Conservation (phyloP, 2,113 vertebrate species). For the Syrmaticus mikado region DNA sequence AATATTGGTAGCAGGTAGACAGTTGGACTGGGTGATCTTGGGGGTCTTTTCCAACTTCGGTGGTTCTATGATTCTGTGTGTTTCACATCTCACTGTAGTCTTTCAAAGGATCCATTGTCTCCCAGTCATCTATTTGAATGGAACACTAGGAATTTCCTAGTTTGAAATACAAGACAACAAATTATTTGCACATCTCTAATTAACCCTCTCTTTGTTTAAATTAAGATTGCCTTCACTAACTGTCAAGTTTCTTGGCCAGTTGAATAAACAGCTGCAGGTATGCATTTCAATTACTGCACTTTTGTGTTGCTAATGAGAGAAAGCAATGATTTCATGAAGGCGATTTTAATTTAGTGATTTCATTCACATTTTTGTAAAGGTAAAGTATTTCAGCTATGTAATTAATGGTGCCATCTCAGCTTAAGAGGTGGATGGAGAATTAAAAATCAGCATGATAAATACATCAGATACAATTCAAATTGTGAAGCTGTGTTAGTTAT, state of each 20-base stretch:
- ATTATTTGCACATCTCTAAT: slow-evolving; percentile 52
- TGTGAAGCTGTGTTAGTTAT: background rate
- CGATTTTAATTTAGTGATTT: slow-evolving; percentile 10
- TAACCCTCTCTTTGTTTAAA: slow-evolving; percentile 44
- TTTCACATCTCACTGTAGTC: slow-evolving; percentile 18
- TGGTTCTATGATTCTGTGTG: background rate
- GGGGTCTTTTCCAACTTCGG: no score
- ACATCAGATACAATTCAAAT: slow-evolving; percentile 15
- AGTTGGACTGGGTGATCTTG: no score
- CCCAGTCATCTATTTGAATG: slow-evolving; percentile 14
- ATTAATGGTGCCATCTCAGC: slow-evolving; percentile 25
- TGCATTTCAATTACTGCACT: slow-evolving; percentile 52
- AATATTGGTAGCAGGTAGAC: no score
- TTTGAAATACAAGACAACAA: slow-evolving; percentile 22
- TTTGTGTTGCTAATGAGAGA: slow-evolving; percentile 50
- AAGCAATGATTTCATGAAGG: slow-evolving; percentile 48
- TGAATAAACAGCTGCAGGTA: slow-evolving; percentile 33
- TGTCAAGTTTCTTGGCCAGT: slow-evolving; percentile 44
- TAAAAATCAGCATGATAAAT: slow-evolving; percentile 40
- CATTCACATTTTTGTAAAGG: slow-evolving; percentile 52
- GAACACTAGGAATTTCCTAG: background rate
- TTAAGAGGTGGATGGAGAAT: slow-evolving; percentile 35
- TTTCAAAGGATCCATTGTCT: slow-evolving; percentile 19
- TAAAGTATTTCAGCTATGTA: slow-evolving; percentile 18
- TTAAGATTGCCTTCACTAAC: slow-evolving; percentile 40